These are phyloP conservation scores for Acipenser oxyrinchus DNA, from an alignment of 2,797 vertebrate genomes.

Conservation along the genomic window DNA sequence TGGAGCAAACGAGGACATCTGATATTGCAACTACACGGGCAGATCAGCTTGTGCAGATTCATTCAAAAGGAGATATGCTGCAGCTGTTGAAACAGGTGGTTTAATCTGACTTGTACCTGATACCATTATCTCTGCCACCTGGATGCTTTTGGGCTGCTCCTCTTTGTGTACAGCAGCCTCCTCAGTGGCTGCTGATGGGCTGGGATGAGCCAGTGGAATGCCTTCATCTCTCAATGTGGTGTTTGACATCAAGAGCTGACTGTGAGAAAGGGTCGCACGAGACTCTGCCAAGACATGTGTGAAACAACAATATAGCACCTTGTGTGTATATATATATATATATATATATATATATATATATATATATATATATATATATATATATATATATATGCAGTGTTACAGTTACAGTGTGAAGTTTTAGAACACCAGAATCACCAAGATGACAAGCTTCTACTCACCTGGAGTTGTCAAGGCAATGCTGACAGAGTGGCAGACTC, in stretches of 20 bases:
- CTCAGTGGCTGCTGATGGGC: neutral
- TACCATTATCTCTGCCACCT: constrained; percentile 72
- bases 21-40: too few relatives aligned
- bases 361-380: too few relatives aligned
- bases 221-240: constrained; percentile 35
- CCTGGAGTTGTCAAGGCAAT: constrained; percentile 42
- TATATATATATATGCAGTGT: too few relatives aligned
- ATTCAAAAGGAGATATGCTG: too few relatives aligned
- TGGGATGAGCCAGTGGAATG: constrained; percentile 7
- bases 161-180: constrained; percentile 20
- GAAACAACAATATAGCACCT: too few relatives aligned
- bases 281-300: constrained; percentile 28
- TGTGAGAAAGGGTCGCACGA: constrained; percentile 23
- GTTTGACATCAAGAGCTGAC: constrained; percentile 29
- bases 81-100: neutral
- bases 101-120: constrained; percentile 58
- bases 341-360: too few relatives aligned
- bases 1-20: too few relatives aligned
- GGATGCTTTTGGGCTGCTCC: constrained; percentile 16
- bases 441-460: constrained; percentile 26
- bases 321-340: too few relatives aligned
- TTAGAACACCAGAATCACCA: too few relatives aligned
- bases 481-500: constrained; percentile 42
- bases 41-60: too few relatives aligned
- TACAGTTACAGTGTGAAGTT: too few relatives aligned